Base-by-base conservation (phyloP, 1,140 invertebrate genomes). In the Charaxes varanes region DNA sequence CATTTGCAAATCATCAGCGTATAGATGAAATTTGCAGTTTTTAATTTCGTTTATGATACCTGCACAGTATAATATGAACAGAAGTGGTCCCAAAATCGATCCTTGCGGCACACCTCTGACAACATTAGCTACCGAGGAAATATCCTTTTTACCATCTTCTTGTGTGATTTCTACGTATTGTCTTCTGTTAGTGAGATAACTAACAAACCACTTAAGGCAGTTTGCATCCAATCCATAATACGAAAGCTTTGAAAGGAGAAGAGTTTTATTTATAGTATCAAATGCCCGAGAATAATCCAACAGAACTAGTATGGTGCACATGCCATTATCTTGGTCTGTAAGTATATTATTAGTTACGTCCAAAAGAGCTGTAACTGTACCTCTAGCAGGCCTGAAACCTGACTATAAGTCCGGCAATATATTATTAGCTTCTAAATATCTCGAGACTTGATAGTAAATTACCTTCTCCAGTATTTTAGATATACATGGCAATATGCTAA, bases 391-490 rank as follows among this genome's bases (percentile, higher is more conserved):
- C 8, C 35, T 26, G 19, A 17, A 38, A 1, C 35, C 35, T 8
- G 35, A 38, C 21, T 38, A 24, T 10, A 17, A 10, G 6, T 27
- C n/a, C 0, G 38, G 38, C 6, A 41, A 10, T 2, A 41, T 4
- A 15, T 31, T 16, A 21, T 32, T 32, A 10, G 2, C 8, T 16
- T 41, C 30, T 1, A 41, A 6, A 24, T 24, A 41, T 24, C 10
- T 3, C 2, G 6, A 30, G 1, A 41, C n/a, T 11, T 41, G 38
- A 1, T 19, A 12, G 24, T 13, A 32, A 7, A 32, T 14, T 6
- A 32, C n/a, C 26, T 41, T 41, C 17, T 41, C 38, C 6, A 41
- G 10, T 2, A 41, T 17, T 15, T 41, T 41, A 1, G 38, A 41
- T 16, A 41, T 10, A 26, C 28, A 32, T 8, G 38, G 38, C n/a